phyloP scores from a whole-genome alignment of 2,797 vertebrate genomes.

The Emys orbicularis region DNA sequence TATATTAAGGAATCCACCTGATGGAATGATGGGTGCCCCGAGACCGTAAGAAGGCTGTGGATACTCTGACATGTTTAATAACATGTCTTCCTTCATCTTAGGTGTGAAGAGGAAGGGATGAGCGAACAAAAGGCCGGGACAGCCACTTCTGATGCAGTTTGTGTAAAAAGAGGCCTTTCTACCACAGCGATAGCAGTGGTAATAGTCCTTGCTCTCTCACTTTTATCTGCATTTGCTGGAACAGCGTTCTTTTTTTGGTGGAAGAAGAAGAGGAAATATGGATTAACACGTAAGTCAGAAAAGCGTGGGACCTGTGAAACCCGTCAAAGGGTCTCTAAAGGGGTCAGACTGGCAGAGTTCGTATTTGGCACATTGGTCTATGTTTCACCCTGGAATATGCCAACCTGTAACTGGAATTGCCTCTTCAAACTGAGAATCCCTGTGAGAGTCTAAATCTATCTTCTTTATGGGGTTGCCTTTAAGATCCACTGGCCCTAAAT shows the following conservation, averaged over 20 bases:
- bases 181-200: fast-evolving
- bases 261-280: background rate
- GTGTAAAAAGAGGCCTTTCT: background rate
- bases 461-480: background rate
- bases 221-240: too few relatives aligned
- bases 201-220: too few relatives aligned
- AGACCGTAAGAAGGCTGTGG: background rate
- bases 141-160: background rate
- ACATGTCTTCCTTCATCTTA: background rate
- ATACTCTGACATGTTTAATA: background rate
- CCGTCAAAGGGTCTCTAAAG: fast-evolving
- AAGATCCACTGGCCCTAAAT: background rate
- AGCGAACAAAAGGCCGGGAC: background rate
- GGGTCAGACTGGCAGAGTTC: background rate
- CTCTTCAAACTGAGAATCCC: background rate
- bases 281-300: fast-evolving
- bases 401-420: background rate
- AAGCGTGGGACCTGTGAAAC: fast-evolving
- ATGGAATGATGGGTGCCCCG: background rate
- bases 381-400: background rate
- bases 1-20: background rate
- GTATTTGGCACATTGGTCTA: background rate
- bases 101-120: background rate
- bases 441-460: too few relatives aligned
- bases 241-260: fast-evolving